phyloP scores from a whole-genome alignment of 1,140 invertebrate species.

The Ganaspis sp. region DNA sequence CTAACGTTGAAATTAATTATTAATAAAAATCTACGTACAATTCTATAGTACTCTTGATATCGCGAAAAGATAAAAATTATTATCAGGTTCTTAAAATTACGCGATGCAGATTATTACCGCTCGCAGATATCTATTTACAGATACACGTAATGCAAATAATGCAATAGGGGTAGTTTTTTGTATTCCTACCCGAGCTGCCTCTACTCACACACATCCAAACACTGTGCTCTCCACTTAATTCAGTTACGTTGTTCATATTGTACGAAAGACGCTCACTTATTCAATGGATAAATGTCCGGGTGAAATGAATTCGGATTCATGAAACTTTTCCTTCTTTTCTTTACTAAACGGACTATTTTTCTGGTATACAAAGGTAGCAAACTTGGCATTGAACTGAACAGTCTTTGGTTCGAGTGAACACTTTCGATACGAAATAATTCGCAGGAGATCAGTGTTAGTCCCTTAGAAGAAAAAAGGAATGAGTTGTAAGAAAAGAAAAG shows the following conservation, averaged over 20 bases:
- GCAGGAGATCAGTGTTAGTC: conserved; percentile 3
- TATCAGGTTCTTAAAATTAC: conserved; percentile 38
- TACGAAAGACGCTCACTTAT: conserved; percentile 30
- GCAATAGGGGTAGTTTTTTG: conserved; percentile 63
- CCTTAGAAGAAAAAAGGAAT: neutral
- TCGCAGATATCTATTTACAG: conserved; percentile 48
- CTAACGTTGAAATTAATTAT: no score
- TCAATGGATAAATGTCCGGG: conserved; percentile 12
- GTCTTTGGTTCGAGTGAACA: conserved; percentile 27
- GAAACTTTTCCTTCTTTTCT: neutral
- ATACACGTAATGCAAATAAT: conserved; percentile 59
- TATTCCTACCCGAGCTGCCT: conserved; percentile 69
- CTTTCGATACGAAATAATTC: conserved; percentile 27
- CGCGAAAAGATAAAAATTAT: neutral
- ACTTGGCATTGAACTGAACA: conserved; percentile 2
- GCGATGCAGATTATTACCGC: conserved; percentile 34
- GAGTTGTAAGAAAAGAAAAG: no score
- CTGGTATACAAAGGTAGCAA: conserved; percentile 14
- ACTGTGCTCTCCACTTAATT: conserved; percentile 54
- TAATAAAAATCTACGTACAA: no score
- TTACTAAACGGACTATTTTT: neutral
- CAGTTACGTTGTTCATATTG: conserved; percentile 23
- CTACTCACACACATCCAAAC: conserved; percentile 58
- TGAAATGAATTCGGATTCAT: neutral
- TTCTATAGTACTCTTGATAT: neutral